Base-by-base conservation (phyloP, 2,797 vertebrate species). In the Cossypha caffra region DNA sequence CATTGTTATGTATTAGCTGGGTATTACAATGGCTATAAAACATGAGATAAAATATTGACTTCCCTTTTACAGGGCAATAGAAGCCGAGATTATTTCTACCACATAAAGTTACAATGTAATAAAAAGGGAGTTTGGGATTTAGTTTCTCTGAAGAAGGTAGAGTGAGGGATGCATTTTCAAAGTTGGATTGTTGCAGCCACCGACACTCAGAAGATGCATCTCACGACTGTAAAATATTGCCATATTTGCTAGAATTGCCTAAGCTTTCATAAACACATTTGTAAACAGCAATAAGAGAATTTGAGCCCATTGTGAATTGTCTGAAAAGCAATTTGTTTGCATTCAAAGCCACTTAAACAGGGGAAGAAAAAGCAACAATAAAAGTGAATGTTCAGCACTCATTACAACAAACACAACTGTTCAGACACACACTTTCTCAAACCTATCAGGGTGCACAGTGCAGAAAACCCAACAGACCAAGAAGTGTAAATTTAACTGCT, bases 181-280 rank as follows among this genome's bases (percentile, higher is more conserved):
- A 90, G 83, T n/a, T 21, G 62, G 68, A 38, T 89, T 93, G 94
- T 88, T 64, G 83, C 77, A 90, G 57, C 78, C 81, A 95, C 86
- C 12, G 67, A 61, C 64, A 51, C 92, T 21, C 84, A 72, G 69
- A 91, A 97, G 94, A 95, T 90, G 93, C 93, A 86, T 96, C 97
- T 96, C 95, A 95, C 7, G 86, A 95, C 91, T 88, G 88, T 81
- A 96, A 95, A 69, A 29, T 93, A 92, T 93, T 95, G 95, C 83
- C 91, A 83, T 74, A 97, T 97, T 96, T 97, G 92, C 90, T 90
- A 73, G 89, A 97, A 96, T 94, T 91, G 88, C 83, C 83, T 93
- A 86, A 93, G 87, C 96, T 97, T 97, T 97, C 92, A 97, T 95
- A 96, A 96, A 96, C 97, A 96, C 88, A 91, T 97, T 98, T 96